These are phyloP conservation scores for Trogon melanurus DNA, from an alignment of 2,113 vertebrate species.

Conservation along the genomic window DNA sequence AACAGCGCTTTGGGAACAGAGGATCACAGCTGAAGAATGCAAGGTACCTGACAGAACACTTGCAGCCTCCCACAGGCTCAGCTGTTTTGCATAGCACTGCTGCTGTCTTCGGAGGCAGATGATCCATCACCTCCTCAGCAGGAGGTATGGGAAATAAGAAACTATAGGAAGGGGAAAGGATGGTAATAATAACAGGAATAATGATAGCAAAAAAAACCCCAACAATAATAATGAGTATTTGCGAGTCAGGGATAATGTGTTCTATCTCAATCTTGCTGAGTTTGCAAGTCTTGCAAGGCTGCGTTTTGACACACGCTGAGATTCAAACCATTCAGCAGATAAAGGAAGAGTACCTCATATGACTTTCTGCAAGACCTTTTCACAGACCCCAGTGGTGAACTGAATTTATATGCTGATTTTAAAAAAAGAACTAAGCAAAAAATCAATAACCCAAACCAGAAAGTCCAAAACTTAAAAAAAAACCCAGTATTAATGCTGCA, in stretches of 20 bases:
- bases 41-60: neutral
- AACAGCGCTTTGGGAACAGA: neutral
- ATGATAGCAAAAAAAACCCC: neutral
- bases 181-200: neutral
- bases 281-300: neutral
- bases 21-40: neutral
- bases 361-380: constrained; percentile 2
- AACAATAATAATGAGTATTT: constrained; percentile 14
- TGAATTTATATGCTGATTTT: neutral
- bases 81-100: neutral
- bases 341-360: neutral
- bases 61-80: neutral
- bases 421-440: neutral
- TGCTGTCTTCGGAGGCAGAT: neutral
- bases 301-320: neutral
- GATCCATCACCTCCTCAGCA: neutral
- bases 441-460: neutral
- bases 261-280: constrained; percentile 1
- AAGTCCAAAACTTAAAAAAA: neutral
- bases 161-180: neutral
- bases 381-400: neutral
- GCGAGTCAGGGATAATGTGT: neutral
- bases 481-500: neutral
- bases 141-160: neutral
- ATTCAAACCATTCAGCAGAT: neutral